These are phyloP conservation scores for Anas platyrhynchos DNA, from an alignment of 2,113 vertebrate species.

Conservation along the genomic window DNA sequence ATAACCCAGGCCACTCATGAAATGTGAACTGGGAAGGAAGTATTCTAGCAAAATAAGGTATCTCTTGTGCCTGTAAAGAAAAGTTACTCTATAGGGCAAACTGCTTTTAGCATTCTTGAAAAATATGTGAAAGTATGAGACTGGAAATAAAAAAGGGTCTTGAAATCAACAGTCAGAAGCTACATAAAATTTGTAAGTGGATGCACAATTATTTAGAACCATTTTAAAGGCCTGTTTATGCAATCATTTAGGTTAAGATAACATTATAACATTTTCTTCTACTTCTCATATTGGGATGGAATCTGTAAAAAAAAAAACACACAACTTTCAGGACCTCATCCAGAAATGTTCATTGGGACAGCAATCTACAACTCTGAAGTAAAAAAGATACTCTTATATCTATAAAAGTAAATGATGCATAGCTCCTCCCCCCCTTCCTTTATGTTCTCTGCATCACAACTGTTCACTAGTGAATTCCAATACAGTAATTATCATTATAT, in stretches of 20 bases:
- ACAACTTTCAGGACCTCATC: neutral
- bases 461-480: neutral
- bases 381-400: neutral
- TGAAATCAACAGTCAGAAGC: neutral
- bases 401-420: neutral
- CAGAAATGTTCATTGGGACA: neutral
- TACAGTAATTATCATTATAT: neutral
- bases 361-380: neutral
- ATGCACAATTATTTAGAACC: neutral
- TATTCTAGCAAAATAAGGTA: neutral
- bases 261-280: neutral
- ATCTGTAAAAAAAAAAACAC: neutral
- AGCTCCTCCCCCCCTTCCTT: neutral
- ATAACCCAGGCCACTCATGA: rapidly evolving
- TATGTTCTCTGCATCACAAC: neutral
- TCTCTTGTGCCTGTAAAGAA: neutral
- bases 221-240: neutral
- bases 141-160: neutral
- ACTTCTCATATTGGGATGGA: neutral
- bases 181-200: neutral
- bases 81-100: neutral
- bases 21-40: neutral
- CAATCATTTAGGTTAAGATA: neutral
- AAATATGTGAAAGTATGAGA: neutral
- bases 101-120: neutral